A percentile compares a stretch with the other conserved stretches of the same genome.
Evolutionary conservation across 2,888 invertebrate genomes (phyloP).

Genomic region (Tachina fera): DNA sequence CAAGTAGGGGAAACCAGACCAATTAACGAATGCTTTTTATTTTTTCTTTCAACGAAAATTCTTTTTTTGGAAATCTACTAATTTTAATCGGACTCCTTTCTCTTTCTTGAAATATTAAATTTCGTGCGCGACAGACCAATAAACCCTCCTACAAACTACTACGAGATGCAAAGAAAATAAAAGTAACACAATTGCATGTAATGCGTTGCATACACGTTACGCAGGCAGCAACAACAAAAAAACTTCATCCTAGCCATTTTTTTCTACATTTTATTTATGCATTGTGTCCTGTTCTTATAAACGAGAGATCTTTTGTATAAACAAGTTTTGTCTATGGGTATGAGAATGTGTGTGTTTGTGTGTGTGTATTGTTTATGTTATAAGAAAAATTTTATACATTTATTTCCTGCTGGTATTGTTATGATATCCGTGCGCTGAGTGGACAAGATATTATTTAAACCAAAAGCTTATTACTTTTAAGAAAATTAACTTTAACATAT

Average conservation of each 20-base stretch:
- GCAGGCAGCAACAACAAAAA: slow-evolving; percentile 42
- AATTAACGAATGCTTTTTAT: no score
- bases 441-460: slow-evolving; percentile 51
- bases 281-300: slow-evolving; percentile 49
- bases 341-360: slow-evolving; percentile 14
- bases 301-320: slow-evolving; percentile 40
- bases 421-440: slow-evolving; percentile 66
- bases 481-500: slow-evolving; percentile 61
- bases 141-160: not conserved
- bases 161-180: not conserved
- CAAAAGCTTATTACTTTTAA: slow-evolving; percentile 52
- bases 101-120: not conserved
- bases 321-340: slow-evolving; percentile 21
- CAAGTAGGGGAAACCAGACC: no score
- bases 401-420: slow-evolving; percentile 67
- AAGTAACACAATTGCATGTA: slow-evolving; percentile 61
- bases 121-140: not conserved
- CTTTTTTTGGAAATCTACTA: not conserved
- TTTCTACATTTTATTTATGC: slow-evolving; percentile 52
- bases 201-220: slow-evolving; percentile 44
- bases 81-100: slow-evolving; percentile 11
- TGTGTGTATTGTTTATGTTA: slow-evolving; percentile 14
- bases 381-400: slow-evolving; percentile 58
- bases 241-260: slow-evolving; percentile 27
- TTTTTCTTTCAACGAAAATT: no score